phyloP scores from a whole-genome alignment of 1,140 invertebrate species.

The Drosophila mayri region DNA sequence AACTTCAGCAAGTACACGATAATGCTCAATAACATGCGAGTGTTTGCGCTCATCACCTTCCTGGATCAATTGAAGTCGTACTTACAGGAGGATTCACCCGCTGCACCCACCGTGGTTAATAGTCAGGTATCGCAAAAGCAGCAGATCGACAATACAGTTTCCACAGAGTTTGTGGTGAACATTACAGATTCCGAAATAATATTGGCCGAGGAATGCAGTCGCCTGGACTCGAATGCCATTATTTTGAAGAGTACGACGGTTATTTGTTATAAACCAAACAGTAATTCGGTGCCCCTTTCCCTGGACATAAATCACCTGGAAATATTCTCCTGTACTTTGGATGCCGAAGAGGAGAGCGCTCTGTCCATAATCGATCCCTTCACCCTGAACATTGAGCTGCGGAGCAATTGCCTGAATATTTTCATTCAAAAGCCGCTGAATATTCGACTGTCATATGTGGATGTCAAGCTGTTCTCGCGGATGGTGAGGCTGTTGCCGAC shows the following conservation, averaged over 20 bases:
- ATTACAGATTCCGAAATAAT: slow-evolving; percentile 98
- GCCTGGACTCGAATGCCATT: slow-evolving; percentile 96
- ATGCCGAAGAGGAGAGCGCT: slow-evolving; percentile 96
- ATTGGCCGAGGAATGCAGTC: slow-evolving; percentile 95
- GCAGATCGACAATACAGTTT: slow-evolving; percentile 21
- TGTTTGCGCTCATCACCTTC: slow-evolving; percentile 98
- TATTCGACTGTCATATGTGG: slow-evolving; percentile 96
- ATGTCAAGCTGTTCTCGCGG: slow-evolving; percentile 95
- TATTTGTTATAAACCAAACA: slow-evolving; percentile 91
- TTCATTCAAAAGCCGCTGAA: slow-evolving; percentile 90
- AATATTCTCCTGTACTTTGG: slow-evolving; percentile 96
- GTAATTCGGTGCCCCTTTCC: slow-evolving; percentile 91
- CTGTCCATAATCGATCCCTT: slow-evolving; percentile 98
- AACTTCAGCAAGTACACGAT: slow-evolving; percentile 94
- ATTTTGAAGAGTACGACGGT: slow-evolving; percentile 97
- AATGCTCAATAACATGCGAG: slow-evolving; percentile 96
- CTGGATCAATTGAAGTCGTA: slow-evolving; percentile 94
- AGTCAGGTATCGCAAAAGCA: slow-evolving; percentile 25
- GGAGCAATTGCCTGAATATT: slow-evolving; percentile 86
- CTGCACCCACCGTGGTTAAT: slow-evolving; percentile 13
- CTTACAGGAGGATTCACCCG: slow-evolving; percentile 86
- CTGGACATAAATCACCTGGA: slow-evolving; percentile 96
- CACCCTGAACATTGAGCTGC: slow-evolving; percentile 91
- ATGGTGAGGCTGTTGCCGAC: slow-evolving; percentile 95
- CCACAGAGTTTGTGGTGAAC: slow-evolving; percentile 94